Evolutionary conservation across 2,888 invertebrate species (phyloP).

Genomic region (Octodonta nipae): DNA sequence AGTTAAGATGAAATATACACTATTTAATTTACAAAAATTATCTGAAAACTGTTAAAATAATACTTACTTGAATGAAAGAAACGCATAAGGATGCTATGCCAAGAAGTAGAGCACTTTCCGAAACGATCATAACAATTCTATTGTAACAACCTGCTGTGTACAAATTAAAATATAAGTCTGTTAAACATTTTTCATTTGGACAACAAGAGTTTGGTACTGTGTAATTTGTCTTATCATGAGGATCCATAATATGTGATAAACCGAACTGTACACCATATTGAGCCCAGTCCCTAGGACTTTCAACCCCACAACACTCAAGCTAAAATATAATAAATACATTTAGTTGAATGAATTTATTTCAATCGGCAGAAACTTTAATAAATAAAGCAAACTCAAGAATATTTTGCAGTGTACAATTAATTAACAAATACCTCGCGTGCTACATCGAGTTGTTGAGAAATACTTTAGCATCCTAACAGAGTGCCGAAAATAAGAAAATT

Average conservation of each 20-base stretch:
- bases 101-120: constrained; percentile 47
- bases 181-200: constrained; percentile 9
- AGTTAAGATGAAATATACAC: too few relatives aligned
- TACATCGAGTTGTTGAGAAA: too few relatives aligned
- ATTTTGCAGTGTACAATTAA: too few relatives aligned
- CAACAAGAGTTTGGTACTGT: constrained; percentile 19
- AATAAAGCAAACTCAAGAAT: too few relatives aligned
- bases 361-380: too few relatives aligned
- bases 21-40: too few relatives aligned
- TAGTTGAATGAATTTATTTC: not conserved
- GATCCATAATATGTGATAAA: not conserved
- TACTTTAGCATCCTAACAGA: too few relatives aligned
- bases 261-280: not conserved
- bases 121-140: constrained; percentile 18
- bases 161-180: constrained; percentile 6
- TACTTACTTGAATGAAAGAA: constrained; percentile 62
- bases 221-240: constrained; percentile 4
- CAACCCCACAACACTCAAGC: constrained; percentile 51
- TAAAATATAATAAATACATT: constrained; percentile 30
- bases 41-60: too few relatives aligned
- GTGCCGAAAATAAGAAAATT: too few relatives aligned
- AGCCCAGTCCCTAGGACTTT: constrained; percentile 46
- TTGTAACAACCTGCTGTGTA: constrained; percentile 18
- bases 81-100: constrained; percentile 68
- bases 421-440: too few relatives aligned